Evolutionary conservation across 2,113 vertebrate species (phyloP).

Genomic region (Narcine bancroftii): DNA sequence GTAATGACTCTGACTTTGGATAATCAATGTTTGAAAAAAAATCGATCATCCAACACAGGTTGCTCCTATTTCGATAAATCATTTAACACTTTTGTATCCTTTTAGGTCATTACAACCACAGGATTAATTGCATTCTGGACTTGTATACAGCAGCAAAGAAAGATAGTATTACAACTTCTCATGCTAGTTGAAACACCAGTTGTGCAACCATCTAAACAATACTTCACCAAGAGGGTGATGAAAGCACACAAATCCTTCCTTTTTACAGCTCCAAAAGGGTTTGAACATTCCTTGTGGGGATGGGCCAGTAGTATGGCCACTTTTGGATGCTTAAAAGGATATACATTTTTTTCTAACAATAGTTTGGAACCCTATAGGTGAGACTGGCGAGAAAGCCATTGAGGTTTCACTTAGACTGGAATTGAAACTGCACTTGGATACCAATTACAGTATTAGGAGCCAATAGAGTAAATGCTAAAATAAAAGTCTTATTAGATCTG

Average conservation of each 20-base stretch:
- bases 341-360: neutral
- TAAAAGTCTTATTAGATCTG: neutral
- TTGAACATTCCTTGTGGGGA: neutral
- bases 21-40: neutral
- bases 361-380: neutral
- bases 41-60: neutral
- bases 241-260: conserved; percentile 2
- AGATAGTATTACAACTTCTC: neutral
- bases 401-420: neutral
- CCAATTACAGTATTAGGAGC: neutral
- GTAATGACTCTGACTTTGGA: neutral
- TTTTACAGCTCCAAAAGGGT: conserved; percentile 28
- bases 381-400: neutral
- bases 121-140: neutral
- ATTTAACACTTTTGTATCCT: neutral
- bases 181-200: neutral
- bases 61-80: neutral
- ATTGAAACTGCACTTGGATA: neutral
- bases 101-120: neutral
- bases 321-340: neutral
- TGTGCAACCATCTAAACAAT: neutral
- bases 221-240: neutral
- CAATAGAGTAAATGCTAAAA: neutral
- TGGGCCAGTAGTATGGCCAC: neutral
- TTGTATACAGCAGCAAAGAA: neutral